Percentiles rank a stretch among this genome's conserved stretches.
phyloP scores from a whole-genome alignment of 2,797 vertebrate species.

The Micropoecilia bifurca region DNA sequence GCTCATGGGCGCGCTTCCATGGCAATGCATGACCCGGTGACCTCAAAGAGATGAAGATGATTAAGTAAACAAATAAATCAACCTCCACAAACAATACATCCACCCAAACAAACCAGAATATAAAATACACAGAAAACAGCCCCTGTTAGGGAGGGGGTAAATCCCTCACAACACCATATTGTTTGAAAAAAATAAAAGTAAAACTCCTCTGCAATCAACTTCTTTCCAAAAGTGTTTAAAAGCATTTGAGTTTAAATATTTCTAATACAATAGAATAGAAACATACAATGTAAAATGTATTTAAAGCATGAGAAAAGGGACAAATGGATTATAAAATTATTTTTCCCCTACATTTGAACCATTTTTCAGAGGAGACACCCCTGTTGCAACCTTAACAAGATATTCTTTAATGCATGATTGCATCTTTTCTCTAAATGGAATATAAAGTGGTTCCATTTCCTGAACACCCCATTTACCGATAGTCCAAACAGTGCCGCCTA shows the following conservation, averaged over 20 bases:
- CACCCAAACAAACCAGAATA: too few relatives aligned
- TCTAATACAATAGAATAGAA: neutral
- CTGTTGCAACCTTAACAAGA: conserved; percentile 59
- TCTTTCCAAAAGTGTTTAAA: neutral
- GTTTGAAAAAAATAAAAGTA: neutral
- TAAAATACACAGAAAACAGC: too few relatives aligned
- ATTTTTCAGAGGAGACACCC: conserved; percentile 67
- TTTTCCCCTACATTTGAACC: neutral
- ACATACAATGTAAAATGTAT: neutral
- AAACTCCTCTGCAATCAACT: neutral
- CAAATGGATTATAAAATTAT: neutral
- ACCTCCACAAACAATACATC: too few relatives aligned
- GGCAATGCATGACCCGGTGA: too few relatives aligned
- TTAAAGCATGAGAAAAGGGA: neutral
- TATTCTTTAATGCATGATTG: conserved; percentile 76
- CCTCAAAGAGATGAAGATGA: too few relatives aligned
- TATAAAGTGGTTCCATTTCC: conserved; percentile 75
- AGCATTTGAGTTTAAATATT: neutral
- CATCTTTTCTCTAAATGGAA: conserved; percentile 78
- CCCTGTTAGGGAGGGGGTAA: too few relatives aligned
- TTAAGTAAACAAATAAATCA: too few relatives aligned
- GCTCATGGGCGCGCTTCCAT: too few relatives aligned
- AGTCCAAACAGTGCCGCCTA: conserved; percentile 57
- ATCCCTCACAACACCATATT: too few relatives aligned
- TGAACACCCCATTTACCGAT: conserved; percentile 69